Percentiles rank a stretch among this genome's conserved stretches.
Evolutionary conservation across 1,140 invertebrate genomes (phyloP).

Genomic region (Leptopilina clavipes): DNA sequence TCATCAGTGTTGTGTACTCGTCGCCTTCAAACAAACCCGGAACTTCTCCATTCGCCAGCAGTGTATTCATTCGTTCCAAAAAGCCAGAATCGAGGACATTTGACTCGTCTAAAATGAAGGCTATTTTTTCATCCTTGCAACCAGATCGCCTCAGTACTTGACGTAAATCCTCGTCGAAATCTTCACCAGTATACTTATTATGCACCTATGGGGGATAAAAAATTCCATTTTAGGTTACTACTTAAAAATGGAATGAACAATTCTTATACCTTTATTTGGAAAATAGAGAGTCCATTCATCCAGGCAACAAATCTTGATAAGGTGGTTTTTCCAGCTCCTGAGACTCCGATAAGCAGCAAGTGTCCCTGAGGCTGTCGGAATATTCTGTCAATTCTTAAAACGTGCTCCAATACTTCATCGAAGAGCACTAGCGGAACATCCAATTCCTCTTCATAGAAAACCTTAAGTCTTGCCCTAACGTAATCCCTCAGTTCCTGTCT

Average conservation of each 20-base stretch:
- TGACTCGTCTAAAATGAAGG: slow-evolving; percentile 99
- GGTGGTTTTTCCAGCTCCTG: slow-evolving; percentile 99
- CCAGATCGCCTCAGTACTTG: slow-evolving; percentile 94
- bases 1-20: slow-evolving; percentile 99
- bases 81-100: slow-evolving; percentile 99
- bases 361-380: slow-evolving; percentile 99
- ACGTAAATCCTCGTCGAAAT: slow-evolving; percentile 99
- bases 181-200: slow-evolving; percentile 98
- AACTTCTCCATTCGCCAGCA: slow-evolving; percentile 99
- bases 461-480: slow-evolving; percentile 96
- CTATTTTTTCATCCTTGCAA: slow-evolving; percentile 99
- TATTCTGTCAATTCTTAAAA: slow-evolving; percentile 98
- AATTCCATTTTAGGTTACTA: background rate
- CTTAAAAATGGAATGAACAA: too few relatives aligned
- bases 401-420: slow-evolving; percentile 99
- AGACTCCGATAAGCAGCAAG: slow-evolving; percentile 96
- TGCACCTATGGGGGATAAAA: slow-evolving; percentile 82
- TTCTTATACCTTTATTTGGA: slow-evolving; percentile 97
- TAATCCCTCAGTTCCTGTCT: slow-evolving; percentile 96
- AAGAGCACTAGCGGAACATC: slow-evolving; percentile 98
- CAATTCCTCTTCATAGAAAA: slow-evolving; percentile 99
- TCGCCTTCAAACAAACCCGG: slow-evolving; percentile 95
- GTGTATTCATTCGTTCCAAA: slow-evolving; percentile 98
- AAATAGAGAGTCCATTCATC: slow-evolving; percentile 99
- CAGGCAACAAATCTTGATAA: slow-evolving; percentile 99